A percentile compares a stretch with the other conserved stretches of the same genome.
Evolutionary conservation across 1,140 invertebrate genomes (phyloP).

Genomic region (Temnothorax nylanderi): DNA sequence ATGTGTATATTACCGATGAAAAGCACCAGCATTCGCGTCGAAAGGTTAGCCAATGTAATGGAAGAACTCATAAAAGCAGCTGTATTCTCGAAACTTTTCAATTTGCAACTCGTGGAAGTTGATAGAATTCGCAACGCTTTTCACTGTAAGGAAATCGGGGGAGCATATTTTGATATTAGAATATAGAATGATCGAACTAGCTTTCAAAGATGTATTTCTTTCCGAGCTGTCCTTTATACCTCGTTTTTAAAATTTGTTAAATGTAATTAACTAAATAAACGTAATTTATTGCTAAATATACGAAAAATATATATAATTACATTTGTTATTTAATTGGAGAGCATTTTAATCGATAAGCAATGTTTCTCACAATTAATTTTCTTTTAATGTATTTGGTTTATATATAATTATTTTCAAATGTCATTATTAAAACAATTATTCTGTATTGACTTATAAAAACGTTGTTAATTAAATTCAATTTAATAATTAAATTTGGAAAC

Average conservation of each 20-base stretch:
- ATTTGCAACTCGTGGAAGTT: constrained; percentile 10
- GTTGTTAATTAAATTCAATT: background rate
- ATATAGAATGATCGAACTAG: background rate
- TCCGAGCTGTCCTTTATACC: background rate
- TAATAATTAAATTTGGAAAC: background rate
- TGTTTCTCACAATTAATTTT: background rate
- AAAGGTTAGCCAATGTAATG: constrained; percentile 29
- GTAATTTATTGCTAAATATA: no score
- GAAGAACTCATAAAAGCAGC: constrained; percentile 2
- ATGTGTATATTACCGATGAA: background rate
- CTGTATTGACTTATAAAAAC: background rate
- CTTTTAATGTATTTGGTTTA: background rate
- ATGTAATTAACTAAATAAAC: background rate
- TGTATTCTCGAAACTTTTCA: constrained; percentile 16
- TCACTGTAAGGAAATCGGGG: background rate
- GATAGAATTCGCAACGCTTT: background rate
- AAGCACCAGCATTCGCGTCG: background rate
- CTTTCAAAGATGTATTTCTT: background rate
- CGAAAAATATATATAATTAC: background rate
- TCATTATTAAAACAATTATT: background rate
- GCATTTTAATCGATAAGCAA: background rate
- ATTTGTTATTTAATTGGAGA: background rate
- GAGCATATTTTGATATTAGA: background rate
- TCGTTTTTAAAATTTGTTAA: background rate
- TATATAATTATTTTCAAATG: background rate